These are phyloP conservation scores for Patella pellucida DNA, from an alignment of 2,888 invertebrate genomes.

Conservation along the genomic window DNA sequence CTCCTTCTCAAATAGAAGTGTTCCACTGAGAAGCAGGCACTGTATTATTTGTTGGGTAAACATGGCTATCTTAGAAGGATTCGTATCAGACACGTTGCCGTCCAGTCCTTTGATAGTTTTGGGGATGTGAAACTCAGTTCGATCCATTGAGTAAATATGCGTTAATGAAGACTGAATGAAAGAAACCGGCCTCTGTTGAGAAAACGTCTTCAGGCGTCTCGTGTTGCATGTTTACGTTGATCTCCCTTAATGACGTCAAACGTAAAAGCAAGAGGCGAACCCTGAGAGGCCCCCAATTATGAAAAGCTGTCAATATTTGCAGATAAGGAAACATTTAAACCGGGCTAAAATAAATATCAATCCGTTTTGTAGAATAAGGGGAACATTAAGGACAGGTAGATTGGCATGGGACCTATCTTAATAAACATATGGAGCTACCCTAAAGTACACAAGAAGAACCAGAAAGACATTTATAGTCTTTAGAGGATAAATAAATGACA, in stretches of 20 bases:
- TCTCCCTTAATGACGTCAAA: neutral
- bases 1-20: neutral
- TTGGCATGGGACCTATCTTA: no score
- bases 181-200: neutral
- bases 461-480: no score
- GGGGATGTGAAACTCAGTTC: neutral
- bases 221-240: neutral
- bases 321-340: no score
- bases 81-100: neutral
- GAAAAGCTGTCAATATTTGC: no score
- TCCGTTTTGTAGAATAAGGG: no score
- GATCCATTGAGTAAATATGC: neutral
- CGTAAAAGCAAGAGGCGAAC: no score
- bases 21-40: neutral
- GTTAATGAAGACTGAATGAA: neutral
- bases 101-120: conserved; percentile 1
- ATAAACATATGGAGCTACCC: no score
- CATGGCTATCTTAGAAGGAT: neutral
- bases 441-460: no score
- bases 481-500: no score
- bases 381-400: no score
- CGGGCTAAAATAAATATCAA: no score
- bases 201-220: neutral
- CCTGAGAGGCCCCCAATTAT: no score
- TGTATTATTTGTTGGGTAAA: conserved; percentile 4